Base-by-base conservation (phyloP, 92 coral and sea anemone species). In the Porites evermanni region DNA sequence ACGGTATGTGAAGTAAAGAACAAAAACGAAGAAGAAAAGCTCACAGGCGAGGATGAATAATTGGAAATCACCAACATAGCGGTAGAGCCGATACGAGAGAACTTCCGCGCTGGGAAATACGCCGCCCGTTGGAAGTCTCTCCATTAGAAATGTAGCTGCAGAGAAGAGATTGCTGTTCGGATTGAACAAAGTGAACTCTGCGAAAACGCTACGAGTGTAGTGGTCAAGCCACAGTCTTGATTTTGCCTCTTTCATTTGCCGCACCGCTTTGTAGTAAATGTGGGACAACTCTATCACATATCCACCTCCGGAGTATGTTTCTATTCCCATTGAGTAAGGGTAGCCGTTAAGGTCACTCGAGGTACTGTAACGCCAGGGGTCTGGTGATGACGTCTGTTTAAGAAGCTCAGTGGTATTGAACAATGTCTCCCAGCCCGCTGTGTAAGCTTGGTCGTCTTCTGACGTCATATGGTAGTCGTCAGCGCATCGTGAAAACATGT, bases 231-330 rank as follows among this genome's bases (percentile, higher is more conserved):
- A 97, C 16, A 85, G 82, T 32, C 53, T 69, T 17, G 78, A 64
- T 71, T 68, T 68, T 7, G 94, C 91, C 12, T 88, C 26, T 26
- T 70, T 83, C 19, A 96, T 78, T 79, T 91, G 97, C 18, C 85
- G 86, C 17, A 88, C 18, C 10, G 95, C 95, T 38, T 83, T 90
- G 91, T 90, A 88, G 80, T 95, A 97, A 58, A 92, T 78, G 26
- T 87, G 97, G 52, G 95, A 89, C 58, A 95, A 56, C 23, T 90
- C 93, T 67, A 93, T 56, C 52, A 88, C 94, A 83, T 93, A 97
- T 8, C 99, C 99, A 16, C 98, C 99, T 23, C 98, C 98, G 11
- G 98, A 95, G 93, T 97, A 97, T 9, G 93, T 93, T 73, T 82
- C 86, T 3, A 93, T 56, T 54, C 85, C 74, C 8, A 97, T 98